phyloP scores from a whole-genome alignment of 2,797 vertebrate genomes.

The Emys orbicularis region DNA sequence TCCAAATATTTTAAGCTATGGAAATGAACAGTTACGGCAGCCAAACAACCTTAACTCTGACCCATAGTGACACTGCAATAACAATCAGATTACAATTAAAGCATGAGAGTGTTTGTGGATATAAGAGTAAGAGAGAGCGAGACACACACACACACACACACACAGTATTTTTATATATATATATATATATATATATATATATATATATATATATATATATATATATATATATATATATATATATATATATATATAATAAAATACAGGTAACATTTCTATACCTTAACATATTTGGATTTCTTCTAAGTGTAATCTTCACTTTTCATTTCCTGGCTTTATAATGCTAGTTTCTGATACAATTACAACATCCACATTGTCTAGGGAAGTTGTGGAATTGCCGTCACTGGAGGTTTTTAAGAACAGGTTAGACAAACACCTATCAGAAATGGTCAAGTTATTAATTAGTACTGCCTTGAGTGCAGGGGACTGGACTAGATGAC shows the following conservation, averaged over 20 bases:
- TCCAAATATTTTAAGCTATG: not conserved
- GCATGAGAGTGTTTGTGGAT: not conserved
- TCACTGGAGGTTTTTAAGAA: not conserved
- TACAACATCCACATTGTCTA: not conserved
- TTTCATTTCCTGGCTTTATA: slow-evolving; percentile 2
- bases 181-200: too few species aligned
- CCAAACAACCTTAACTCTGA: not conserved
- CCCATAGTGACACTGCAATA: not conserved
- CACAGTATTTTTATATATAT: not conserved
- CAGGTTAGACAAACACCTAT: not conserved
- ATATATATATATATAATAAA: too few species aligned
- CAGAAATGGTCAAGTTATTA: not conserved
- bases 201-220: too few species aligned
- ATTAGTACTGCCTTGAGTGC: not conserved
- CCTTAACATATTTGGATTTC: not conserved
- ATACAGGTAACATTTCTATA: not conserved
- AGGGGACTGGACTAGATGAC: not conserved
- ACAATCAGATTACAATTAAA: not conserved
- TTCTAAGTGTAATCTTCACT: slow-evolving; percentile 6
- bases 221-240: too few species aligned
- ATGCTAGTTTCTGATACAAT: slow-evolving; percentile 18
- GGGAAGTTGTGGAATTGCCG: not conserved
- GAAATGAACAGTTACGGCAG: not conserved
- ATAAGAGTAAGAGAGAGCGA: not conserved
- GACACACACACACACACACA: not conserved